Evolutionary conservation across 2,113 vertebrate species (phyloP).

Genomic region (Malurus elegans): DNA sequence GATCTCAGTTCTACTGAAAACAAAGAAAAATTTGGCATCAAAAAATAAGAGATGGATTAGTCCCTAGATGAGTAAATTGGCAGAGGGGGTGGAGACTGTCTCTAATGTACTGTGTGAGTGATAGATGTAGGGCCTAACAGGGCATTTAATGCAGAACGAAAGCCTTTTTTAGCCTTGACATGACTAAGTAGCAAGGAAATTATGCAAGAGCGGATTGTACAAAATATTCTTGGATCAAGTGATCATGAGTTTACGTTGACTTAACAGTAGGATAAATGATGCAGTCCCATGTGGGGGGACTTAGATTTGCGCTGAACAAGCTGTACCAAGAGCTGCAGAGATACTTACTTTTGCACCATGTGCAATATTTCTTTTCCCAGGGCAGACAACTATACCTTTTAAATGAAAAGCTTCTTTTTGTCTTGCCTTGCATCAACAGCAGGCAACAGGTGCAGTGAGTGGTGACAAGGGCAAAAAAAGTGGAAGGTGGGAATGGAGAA

Average conservation of each 20-base stretch:
- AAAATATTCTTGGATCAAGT: conserved; percentile 43
- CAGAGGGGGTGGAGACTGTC: neutral
- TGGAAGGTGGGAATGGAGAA: neutral
- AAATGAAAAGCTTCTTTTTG: neutral
- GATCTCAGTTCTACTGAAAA: neutral
- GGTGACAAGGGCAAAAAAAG: neutral
- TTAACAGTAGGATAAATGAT: neutral
- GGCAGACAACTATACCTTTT: neutral
- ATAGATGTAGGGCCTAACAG: neutral
- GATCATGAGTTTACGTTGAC: conserved; percentile 38
- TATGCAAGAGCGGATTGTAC: conserved; percentile 16
- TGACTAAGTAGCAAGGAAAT: conserved; percentile 7
- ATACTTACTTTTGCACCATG: neutral
- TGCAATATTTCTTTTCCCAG: neutral
- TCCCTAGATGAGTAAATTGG: neutral
- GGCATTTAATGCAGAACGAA: neutral
- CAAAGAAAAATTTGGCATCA: neutral
- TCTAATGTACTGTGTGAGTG: neutral
- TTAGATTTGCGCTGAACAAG: neutral
- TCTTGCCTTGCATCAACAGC: neutral
- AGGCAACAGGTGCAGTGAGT: neutral
- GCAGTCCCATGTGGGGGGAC: neutral
- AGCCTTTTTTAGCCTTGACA: conserved; percentile 23
- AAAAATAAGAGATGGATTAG: neutral
- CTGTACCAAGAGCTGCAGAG: neutral